Percentiles rank a stretch among this genome's conserved stretches.
These are phyloP conservation scores for Samia ricini DNA, from an alignment of 1,140 invertebrate species.

Conservation along the genomic window DNA sequence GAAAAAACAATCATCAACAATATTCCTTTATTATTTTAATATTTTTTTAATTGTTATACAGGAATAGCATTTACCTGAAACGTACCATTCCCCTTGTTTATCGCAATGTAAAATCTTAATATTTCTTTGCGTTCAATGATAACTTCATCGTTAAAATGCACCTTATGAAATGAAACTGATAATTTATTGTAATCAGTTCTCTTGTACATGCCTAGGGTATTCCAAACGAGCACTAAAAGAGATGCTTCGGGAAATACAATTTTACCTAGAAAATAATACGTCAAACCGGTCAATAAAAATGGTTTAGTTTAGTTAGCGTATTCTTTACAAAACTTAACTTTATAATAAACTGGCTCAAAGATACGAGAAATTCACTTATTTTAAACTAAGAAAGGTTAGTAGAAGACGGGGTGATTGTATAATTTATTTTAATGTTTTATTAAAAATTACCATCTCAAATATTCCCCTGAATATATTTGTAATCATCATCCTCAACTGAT, in stretches of 20 bases:
- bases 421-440: neutral
- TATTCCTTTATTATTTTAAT: no score
- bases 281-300: no score
- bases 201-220: conserved; percentile 31
- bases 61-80: conserved; percentile 22
- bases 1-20: no score
- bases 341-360: no score
- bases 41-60: no score
- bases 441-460: conserved; percentile 32
- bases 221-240: conserved; percentile 25
- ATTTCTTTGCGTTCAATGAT: conserved; percentile 10
- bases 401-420: no score
- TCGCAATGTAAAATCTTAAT: conserved; percentile 14
- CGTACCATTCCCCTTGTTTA: conserved; percentile 22
- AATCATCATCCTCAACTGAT: conserved; percentile 20
- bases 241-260: conserved; percentile 32
- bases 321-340: no score
- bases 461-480: conserved; percentile 31
- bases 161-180: conserved; percentile 22
- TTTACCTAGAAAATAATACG: conserved; percentile 17
- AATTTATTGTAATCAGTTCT: conserved; percentile 20
- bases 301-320: no score
- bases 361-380: neutral
- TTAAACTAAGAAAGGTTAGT: neutral
- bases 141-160: conserved; percentile 16